phyloP scores from a whole-genome alignment of 2,888 invertebrate species.

The Chrysina gloriosa region DNA sequence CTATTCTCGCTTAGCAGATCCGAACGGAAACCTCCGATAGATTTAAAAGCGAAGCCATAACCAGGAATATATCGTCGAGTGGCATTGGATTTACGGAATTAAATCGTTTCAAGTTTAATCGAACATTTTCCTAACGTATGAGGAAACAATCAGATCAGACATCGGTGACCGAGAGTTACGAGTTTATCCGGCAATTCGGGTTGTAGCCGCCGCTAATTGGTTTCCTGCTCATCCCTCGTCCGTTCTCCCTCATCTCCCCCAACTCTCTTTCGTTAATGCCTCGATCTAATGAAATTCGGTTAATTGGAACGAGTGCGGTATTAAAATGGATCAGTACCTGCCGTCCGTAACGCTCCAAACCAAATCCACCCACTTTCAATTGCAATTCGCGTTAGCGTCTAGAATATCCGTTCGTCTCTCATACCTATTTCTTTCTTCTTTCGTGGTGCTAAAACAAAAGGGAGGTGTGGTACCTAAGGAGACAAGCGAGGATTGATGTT shows the following conservation, averaged over 20 bases:
- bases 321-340: constrained; percentile 55
- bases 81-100: constrained; percentile 29
- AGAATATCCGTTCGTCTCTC: not conserved
- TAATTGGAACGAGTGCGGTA: constrained; percentile 58
- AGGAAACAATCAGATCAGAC: constrained; percentile 45
- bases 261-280: constrained; percentile 43
- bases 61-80: not conserved
- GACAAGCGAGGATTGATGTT: constrained; percentile 51
- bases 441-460: constrained; percentile 6
- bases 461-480: constrained; percentile 44
- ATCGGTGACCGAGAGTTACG: constrained; percentile 46
- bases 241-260: not conserved
- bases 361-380: no score
- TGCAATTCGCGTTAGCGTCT: not conserved
- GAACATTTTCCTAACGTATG: constrained; percentile 44
- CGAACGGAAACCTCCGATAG: not conserved
- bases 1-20: constrained; percentile 32
- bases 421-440: constrained; percentile 4
- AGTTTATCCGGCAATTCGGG: constrained; percentile 51
- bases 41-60: not conserved
- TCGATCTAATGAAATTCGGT: constrained; percentile 56
- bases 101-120: constrained; percentile 44
- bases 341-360: constrained; percentile 14
- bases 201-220: constrained; percentile 52
- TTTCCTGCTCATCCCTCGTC: constrained; percentile 49